Conservation (phyloP, 2,888 invertebrate species). For the Urechis unicinctus region DNA sequence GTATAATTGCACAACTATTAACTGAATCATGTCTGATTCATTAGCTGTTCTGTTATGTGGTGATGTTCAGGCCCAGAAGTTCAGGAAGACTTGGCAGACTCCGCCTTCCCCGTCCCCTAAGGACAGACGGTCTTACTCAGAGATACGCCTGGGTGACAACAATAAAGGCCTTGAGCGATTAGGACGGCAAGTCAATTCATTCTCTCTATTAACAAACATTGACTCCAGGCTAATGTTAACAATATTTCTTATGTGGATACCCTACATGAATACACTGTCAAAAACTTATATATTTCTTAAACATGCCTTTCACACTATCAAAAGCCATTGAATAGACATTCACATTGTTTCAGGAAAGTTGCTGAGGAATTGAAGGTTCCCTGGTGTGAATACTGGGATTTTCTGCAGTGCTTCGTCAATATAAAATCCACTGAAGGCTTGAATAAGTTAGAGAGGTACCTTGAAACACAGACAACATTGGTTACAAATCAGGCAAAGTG, state of each 20-base stretch:
- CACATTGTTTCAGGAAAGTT: conserved; percentile 41
- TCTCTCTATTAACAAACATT: not conserved
- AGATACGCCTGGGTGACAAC: conserved; percentile 60
- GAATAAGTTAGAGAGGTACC: conserved; percentile 66
- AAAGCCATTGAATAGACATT: too few relatives aligned
- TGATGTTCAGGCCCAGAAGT: conserved; percentile 30
- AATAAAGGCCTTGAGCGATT: conserved; percentile 83
- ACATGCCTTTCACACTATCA: too few relatives aligned
- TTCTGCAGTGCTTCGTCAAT: conserved; percentile 75
- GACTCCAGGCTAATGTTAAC: too few relatives aligned
- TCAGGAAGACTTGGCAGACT: conserved; percentile 67
- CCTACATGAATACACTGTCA: too few relatives aligned
- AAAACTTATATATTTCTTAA: too few relatives aligned
- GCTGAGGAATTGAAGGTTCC: conserved; percentile 43
- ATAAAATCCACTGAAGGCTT: conserved; percentile 70
- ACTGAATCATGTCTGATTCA: not conserved
- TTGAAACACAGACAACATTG: conserved; percentile 49
- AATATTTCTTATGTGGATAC: too few relatives aligned
- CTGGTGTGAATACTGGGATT: conserved; percentile 93
- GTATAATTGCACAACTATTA: too few relatives aligned
- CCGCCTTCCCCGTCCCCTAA: conserved; percentile 59
- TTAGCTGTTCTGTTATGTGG: not conserved
- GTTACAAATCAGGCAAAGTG: not conserved
- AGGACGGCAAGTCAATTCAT: conserved; percentile 48
- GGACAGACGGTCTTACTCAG: conserved; percentile 21